Evolutionary conservation across 2,797 vertebrate species (phyloP).

Genomic region (Merluccius polli): DNA sequence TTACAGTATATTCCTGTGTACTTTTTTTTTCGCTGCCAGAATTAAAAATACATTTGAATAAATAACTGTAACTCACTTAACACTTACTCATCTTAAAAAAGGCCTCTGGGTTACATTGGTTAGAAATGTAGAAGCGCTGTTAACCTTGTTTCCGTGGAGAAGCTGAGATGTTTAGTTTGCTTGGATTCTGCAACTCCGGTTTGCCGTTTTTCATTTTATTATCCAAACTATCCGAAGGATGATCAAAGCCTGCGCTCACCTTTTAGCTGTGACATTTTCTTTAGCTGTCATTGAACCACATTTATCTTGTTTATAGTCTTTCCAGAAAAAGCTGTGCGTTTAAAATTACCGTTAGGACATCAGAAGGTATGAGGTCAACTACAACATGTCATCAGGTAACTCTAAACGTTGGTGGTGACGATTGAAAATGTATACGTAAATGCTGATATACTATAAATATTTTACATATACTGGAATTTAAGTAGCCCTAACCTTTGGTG

Average conservation of each 20-base stretch:
- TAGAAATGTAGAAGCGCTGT: conserved; percentile 27
- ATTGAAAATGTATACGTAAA: not conserved
- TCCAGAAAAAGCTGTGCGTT: not conserved
- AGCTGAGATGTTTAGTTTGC: not conserved
- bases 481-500: not conserved
- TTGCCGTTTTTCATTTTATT: not conserved
- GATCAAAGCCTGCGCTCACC: not conserved
- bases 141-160: not conserved
- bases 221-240: not conserved
- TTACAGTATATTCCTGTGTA: not conserved
- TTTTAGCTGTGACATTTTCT: not conserved
- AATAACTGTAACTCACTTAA: conserved; percentile 40
- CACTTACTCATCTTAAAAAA: conserved; percentile 25
- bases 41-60: conserved; percentile 33
- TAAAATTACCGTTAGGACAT: not conserved
- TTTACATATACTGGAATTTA: not conserved
- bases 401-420: not conserved
- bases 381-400: not conserved
- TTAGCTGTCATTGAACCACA: not conserved
- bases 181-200: not conserved
- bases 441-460: not conserved
- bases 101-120: conserved; percentile 51
- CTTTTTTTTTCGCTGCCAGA: too few species aligned
- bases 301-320: not conserved
- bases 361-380: too few species aligned